Evolutionary conservation across 2,888 invertebrate species (phyloP).

Genomic region (Phragmatobia fuliginosa): DNA sequence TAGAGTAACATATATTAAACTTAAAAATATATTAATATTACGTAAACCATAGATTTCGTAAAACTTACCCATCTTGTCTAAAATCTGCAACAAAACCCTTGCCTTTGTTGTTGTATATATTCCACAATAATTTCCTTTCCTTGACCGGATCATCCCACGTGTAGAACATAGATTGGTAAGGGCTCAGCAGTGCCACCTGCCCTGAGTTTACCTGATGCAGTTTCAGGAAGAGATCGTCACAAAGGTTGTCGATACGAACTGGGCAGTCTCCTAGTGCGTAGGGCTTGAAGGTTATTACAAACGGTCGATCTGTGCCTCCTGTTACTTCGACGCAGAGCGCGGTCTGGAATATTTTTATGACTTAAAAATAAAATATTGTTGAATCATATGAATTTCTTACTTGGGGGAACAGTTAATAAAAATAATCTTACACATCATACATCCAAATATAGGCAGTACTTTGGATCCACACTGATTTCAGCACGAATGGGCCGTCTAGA

Average conservation of each 20-base stretch:
- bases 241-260: conserved; percentile 93
- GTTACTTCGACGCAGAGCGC: conserved; percentile 90
- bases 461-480: too few species aligned
- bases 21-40: too few species aligned
- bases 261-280: conserved; percentile 93
- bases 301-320: conserved; percentile 91
- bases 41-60: background rate
- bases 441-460: too few species aligned
- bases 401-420: too few species aligned
- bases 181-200: conserved; percentile 91
- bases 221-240: conserved; percentile 93
- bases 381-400: background rate
- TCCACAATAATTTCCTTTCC: conserved; percentile 91
- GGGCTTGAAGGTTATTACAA: conserved; percentile 91
- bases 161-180: conserved; percentile 91
- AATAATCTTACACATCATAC: too few species aligned
- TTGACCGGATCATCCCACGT: conserved; percentile 95
- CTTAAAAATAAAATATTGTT: background rate
- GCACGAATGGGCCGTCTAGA: too few species aligned
- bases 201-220: conserved; percentile 88
- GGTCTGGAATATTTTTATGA: conserved; percentile 85
- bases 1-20: too few species aligned
- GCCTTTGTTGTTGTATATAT: conserved; percentile 92
- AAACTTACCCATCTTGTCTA: conserved; percentile 87
- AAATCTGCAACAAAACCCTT: conserved; percentile 91